These are phyloP conservation scores for Eulemur macaco DNA, from an alignment of 2,113 vertebrate genomes.

Conservation along the genomic window DNA sequence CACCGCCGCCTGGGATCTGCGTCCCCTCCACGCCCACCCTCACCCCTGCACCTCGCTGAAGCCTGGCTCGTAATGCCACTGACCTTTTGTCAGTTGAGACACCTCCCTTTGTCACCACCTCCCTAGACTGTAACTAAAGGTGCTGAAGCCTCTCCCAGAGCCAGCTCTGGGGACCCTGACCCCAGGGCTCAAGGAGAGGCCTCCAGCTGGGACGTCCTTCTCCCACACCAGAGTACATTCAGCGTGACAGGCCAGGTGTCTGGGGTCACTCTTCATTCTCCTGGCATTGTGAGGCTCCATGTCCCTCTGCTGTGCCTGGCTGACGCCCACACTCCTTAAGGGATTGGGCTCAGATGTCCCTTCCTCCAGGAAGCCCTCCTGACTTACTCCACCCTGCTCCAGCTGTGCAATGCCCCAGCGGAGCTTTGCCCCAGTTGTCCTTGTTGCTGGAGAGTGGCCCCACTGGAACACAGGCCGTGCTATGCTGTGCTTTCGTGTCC, in stretches of 20 bases:
- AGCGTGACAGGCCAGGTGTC: neutral
- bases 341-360: neutral
- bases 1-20: fast-evolving
- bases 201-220: neutral
- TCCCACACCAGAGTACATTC: neutral
- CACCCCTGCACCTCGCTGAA: neutral
- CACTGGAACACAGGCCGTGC: neutral
- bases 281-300: neutral
- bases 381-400: neutral
- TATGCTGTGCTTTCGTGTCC: neutral
- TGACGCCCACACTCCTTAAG: neutral
- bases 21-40: neutral
- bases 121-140: neutral
- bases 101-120: fast-evolving
- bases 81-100: neutral
- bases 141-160: neutral
- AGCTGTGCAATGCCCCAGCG: neutral
- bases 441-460: neutral
- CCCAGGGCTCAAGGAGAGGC: neutral
- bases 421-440: neutral
- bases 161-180: neutral
- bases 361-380: neutral
- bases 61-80: neutral
- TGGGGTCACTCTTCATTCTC: no score
- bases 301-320: neutral